These are phyloP conservation scores for Bedellia somnulentella DNA, from an alignment of 2,888 invertebrate genomes.

Conservation along the genomic window DNA sequence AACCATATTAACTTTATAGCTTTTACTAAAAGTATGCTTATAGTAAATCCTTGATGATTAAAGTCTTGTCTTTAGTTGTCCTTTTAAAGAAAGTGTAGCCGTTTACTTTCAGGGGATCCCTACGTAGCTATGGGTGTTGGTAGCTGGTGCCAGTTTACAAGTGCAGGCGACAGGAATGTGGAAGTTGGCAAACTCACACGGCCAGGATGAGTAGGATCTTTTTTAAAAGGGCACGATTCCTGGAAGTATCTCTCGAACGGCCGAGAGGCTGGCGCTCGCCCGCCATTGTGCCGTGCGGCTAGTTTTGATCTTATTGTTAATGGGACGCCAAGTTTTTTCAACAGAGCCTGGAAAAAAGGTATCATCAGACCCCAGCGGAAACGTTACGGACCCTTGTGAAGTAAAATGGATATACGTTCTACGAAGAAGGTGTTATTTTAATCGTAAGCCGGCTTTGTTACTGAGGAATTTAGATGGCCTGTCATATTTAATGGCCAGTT, in stretches of 20 bases:
- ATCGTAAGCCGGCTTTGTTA: constrained; percentile 56
- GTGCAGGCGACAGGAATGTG: constrained; percentile 29
- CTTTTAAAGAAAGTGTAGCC: no score
- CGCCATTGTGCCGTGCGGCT: constrained; percentile 54
- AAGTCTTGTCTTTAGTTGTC: no score
- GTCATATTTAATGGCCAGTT: constrained; percentile 57
- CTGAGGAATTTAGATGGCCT: constrained; percentile 56
- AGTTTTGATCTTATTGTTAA: constrained; percentile 62
- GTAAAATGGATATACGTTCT: constrained; percentile 56
- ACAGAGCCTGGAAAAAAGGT: constrained; percentile 47
- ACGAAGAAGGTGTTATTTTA: constrained; percentile 59
- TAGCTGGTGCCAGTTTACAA: constrained; percentile 9
- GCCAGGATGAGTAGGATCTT: constrained; percentile 53
- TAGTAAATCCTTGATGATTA: no score
- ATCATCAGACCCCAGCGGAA: constrained; percentile 57
- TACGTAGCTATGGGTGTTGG: constrained; percentile 12
- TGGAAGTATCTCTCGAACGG: constrained; percentile 45
- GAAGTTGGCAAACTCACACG: constrained; percentile 42
- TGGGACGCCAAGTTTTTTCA: constrained; percentile 59
- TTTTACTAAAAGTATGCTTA: no score
- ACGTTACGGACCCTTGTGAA: constrained; percentile 56
- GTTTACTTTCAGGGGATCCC: neutral
- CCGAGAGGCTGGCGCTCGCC: constrained; percentile 38
- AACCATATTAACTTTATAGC: no score
- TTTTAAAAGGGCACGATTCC: constrained; percentile 49